Conservation (phyloP, 1,140 invertebrate genomes). For the Acyrthosiphon pisum region DNA sequence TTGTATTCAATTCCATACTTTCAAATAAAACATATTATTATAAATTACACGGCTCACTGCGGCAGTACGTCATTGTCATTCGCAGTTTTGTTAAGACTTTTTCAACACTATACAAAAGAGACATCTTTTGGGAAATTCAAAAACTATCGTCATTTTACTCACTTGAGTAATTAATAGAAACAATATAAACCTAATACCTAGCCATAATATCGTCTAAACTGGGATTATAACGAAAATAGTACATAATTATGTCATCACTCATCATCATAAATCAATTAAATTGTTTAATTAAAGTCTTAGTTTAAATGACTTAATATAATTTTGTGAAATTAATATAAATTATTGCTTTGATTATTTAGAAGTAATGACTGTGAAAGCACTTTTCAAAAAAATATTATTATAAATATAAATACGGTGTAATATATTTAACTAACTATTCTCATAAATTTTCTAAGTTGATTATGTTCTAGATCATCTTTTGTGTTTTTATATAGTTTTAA, state of each 20-base stretch:
- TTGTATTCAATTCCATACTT: not conserved
- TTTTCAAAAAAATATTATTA: not conserved
- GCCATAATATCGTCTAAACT: not conserved
- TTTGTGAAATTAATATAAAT: not conserved
- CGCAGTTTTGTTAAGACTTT: not conserved
- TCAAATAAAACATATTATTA: not conserved
- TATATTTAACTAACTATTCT: not conserved
- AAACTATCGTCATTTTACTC: not conserved
- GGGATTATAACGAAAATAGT: not conserved
- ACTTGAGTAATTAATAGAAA: not conserved
- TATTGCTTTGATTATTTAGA: not conserved
- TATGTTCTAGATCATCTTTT: not conserved
- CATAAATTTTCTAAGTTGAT: not conserved
- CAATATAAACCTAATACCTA: not conserved
- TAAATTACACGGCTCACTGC: not conserved
- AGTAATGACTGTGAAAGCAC: not conserved
- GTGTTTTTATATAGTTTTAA: not conserved
- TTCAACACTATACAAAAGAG: not conserved
- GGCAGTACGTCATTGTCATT: not conserved
- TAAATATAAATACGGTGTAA: not conserved
- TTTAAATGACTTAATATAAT: not conserved
- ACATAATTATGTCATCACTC: not conserved
- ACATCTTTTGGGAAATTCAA: not conserved
- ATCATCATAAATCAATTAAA: conserved; percentile 7
- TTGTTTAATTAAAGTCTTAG: not conserved